phyloP scores from a whole-genome alignment of 2,113 vertebrate genomes.

The Corydoras sp. region DNA sequence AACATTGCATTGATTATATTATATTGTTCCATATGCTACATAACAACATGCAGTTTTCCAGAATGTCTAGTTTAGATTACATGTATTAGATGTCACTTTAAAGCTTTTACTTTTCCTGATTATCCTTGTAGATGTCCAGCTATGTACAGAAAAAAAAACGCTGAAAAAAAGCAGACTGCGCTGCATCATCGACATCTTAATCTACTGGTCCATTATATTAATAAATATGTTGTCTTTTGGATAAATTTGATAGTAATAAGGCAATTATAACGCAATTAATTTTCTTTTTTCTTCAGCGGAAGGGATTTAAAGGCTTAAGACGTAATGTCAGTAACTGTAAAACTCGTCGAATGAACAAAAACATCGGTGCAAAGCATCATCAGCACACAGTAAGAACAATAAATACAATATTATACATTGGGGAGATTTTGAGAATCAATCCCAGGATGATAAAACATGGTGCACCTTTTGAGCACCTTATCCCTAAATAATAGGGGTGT shows the following conservation, averaged over 20 bases:
- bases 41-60: not conserved
- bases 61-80: not conserved
- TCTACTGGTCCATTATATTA: conserved; percentile 71
- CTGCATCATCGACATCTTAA: conserved; percentile 51
- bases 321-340: conserved; percentile 55
- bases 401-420: too few relatives aligned
- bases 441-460: too few relatives aligned
- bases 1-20: too few relatives aligned
- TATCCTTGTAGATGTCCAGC: conserved; percentile 59
- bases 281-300: conserved; percentile 53
- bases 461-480: too few relatives aligned
- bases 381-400: conserved; percentile 52
- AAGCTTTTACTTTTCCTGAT: conserved; percentile 55
- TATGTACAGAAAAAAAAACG: conserved; percentile 59
- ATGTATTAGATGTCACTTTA: not conserved
- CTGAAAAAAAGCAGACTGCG: conserved; percentile 52
- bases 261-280: not conserved
- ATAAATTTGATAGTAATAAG: not conserved
- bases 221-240: not conserved
- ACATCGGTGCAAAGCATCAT: conserved; percentile 67
- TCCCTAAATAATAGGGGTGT: too few relatives aligned
- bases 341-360: conserved; percentile 63
- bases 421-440: too few relatives aligned
- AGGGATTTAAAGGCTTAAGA: conserved; percentile 62
- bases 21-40: too few relatives aligned